A percentile compares a stretch with the other conserved stretches of the same genome.
Evolutionary conservation across 2,797 vertebrate genomes (phyloP).

Genomic region (Spinus olivaceus): DNA sequence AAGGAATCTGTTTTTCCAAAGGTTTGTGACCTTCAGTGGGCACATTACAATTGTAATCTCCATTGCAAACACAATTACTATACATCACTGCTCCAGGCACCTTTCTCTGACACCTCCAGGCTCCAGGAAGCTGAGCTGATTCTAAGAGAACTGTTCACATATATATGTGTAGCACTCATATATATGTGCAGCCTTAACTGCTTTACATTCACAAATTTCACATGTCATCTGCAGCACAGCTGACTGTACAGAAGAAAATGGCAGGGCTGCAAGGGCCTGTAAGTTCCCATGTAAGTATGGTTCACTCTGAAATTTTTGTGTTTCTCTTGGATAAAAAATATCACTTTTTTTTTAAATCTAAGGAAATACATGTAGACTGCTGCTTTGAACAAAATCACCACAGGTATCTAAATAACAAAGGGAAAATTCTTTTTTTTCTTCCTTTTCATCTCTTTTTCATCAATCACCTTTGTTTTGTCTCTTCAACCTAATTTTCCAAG

Average conservation of each 20-base stretch:
- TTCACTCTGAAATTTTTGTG: background rate
- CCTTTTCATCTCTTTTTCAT: background rate
- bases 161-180: background rate
- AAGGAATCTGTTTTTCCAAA: background rate
- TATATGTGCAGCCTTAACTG: background rate
- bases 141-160: background rate
- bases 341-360: background rate
- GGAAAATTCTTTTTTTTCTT: background rate
- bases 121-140: background rate
- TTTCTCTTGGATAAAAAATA: background rate
- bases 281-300: background rate
- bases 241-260: background rate
- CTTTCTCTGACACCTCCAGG: background rate
- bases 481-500: background rate
- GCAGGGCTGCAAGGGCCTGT: background rate
- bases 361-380: background rate
- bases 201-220: background rate
- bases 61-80: background rate
- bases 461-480: background rate
- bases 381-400: conserved; percentile 8
- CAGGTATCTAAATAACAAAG: background rate
- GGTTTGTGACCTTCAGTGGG: background rate
- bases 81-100: background rate
- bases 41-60: background rate
- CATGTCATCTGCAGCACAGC: background rate